These are phyloP conservation scores for Paraplagusia blochii DNA, from an alignment of 2,113 vertebrate genomes.

Conservation along the genomic window DNA sequence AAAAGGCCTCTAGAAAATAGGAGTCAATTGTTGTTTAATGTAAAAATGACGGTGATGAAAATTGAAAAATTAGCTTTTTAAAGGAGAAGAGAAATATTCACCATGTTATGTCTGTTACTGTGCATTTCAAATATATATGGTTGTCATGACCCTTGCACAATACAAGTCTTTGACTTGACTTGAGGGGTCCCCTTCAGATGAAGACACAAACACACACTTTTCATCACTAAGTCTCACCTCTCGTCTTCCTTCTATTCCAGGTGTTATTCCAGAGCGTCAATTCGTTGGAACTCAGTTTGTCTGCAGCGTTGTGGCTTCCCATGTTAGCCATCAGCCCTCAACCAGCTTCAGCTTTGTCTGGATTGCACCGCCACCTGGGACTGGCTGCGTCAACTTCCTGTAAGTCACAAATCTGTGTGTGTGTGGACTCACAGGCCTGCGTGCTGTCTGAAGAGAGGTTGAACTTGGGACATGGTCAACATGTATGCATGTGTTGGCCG, in stretches of 20 bases:
- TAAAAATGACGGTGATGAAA: no score
- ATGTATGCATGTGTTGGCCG: slow-evolving; percentile 7
- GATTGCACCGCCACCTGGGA: slow-evolving; percentile 96
- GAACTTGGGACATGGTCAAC: slow-evolving; percentile 8
- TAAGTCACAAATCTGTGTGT: slow-evolving; percentile 68
- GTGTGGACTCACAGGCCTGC: not conserved
- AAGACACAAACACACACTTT: no score
- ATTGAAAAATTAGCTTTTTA: no score
- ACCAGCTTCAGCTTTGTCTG: slow-evolving; percentile 96
- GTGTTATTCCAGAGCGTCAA: slow-evolving; percentile 92
- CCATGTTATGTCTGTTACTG: no score
- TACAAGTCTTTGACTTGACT: no score
- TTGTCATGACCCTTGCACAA: no score
- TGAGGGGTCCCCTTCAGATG: no score
- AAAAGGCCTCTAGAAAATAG: no score
- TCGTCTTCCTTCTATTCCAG: slow-evolving; percentile 58
- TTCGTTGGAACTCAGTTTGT: slow-evolving; percentile 94
- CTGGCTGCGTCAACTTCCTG: slow-evolving; percentile 99
- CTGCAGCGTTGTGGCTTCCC: slow-evolving; percentile 96
- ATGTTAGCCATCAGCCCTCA: slow-evolving; percentile 92
- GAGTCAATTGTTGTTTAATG: no score
- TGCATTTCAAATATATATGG: no score
- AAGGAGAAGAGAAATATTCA: no score
- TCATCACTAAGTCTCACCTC: not conserved
- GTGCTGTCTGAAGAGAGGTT: slow-evolving; percentile 28